Conservation (phyloP, 2,888 invertebrate genomes). For the Eupithecia dodoneata region DNA sequence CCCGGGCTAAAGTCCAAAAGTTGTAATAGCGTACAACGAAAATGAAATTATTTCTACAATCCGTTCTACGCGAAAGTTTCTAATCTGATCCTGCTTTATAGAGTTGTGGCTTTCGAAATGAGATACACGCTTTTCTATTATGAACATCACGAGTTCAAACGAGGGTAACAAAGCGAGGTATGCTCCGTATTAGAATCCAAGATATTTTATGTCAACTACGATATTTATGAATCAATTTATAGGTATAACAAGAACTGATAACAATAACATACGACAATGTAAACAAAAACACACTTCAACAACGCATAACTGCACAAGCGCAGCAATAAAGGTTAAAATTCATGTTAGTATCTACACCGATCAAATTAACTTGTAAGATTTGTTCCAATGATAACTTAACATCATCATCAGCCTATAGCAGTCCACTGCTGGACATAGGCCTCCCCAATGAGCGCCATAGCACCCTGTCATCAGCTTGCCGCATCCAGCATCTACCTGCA, state of each 20-base stretch:
- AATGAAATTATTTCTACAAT: slow-evolving; percentile 31
- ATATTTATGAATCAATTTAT: neutral
- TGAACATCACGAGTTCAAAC: slow-evolving; percentile 38
- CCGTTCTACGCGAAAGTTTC: slow-evolving; percentile 23
- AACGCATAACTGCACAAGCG: neutral
- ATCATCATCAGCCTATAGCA: too few relatives aligned
- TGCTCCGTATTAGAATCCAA: neutral
- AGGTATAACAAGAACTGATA: neutral
- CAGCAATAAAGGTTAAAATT: neutral
- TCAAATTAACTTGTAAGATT: too few relatives aligned
- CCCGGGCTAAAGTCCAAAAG: slow-evolving; percentile 8
- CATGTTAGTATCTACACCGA: neutral
- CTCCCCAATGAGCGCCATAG: too few relatives aligned
- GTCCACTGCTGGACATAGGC: too few relatives aligned
- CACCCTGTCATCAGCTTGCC: too few relatives aligned
- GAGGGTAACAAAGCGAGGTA: slow-evolving; percentile 49
- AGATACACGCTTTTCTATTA: slow-evolving; percentile 16
- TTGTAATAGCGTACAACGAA: slow-evolving; percentile 18
- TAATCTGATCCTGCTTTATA: slow-evolving; percentile 22
- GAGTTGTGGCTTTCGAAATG: slow-evolving; percentile 18
- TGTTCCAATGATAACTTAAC: too few relatives aligned
- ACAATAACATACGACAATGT: neutral
- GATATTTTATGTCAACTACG: neutral
- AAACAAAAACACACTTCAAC: neutral
- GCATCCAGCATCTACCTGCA: too few relatives aligned